Percentiles rank a stretch among this genome's conserved stretches.
phyloP scores from a whole-genome alignment of 2,888 invertebrate species.

The Cheilosia vulpina region DNA sequence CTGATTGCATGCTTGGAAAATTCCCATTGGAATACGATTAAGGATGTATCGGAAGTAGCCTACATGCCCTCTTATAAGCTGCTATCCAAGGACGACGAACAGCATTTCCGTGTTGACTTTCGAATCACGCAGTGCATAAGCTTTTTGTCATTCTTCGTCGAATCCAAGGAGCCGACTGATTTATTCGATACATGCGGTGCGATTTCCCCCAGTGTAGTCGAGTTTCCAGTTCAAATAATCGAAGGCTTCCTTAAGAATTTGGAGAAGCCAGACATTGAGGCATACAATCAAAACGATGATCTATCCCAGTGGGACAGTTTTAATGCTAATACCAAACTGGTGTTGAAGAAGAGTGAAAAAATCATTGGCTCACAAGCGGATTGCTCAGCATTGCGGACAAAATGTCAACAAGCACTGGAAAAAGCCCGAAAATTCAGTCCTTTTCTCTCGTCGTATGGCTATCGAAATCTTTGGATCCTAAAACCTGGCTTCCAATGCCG shows the following conservation, averaged over 20 bases:
- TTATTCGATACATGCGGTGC: slow-evolving; percentile 85
- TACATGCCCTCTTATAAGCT: slow-evolving; percentile 87
- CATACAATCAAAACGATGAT: slow-evolving; percentile 77
- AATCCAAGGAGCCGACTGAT: slow-evolving; percentile 68
- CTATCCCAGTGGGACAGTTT: slow-evolving; percentile 77
- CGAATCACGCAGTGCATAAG: slow-evolving; percentile 91
- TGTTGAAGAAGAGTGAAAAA: slow-evolving; percentile 80
- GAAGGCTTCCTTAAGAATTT: slow-evolving; percentile 79
- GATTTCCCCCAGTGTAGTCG: slow-evolving; percentile 85
- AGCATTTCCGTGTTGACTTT: slow-evolving; percentile 86
- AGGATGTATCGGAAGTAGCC: slow-evolving; percentile 84
- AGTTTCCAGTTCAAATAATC: slow-evolving; percentile 89
- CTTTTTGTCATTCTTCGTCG: slow-evolving; percentile 86
- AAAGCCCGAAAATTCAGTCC: slow-evolving; percentile 86
- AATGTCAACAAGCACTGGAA: slow-evolving; percentile 85
- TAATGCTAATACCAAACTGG: slow-evolving; percentile 77
- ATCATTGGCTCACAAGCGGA: slow-evolving; percentile 77
- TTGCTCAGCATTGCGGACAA: slow-evolving; percentile 78
- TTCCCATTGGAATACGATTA: slow-evolving; percentile 80
- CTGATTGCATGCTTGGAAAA: slow-evolving; percentile 82
- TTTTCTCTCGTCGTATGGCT: slow-evolving; percentile 89
- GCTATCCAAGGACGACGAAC: slow-evolving; percentile 79
- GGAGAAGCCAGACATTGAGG: slow-evolving; percentile 80
- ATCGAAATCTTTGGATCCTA: slow-evolving; percentile 94
- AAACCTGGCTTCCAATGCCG: slow-evolving; percentile 93